phyloP scores from a whole-genome alignment of 2,113 vertebrate genomes.

The Cepphus grylle region DNA sequence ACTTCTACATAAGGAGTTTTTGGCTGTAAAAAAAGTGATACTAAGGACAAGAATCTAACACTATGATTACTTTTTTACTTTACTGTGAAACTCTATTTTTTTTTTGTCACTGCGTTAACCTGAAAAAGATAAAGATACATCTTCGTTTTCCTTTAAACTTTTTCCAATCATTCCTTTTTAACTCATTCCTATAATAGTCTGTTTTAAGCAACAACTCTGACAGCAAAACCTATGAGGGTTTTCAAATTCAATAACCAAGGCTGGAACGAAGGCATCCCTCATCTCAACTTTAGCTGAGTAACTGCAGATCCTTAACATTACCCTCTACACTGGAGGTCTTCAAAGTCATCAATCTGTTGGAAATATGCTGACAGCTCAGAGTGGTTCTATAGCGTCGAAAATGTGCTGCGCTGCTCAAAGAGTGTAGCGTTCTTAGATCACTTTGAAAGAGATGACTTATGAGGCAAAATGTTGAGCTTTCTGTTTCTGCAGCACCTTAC shows the following conservation, averaged over 20 bases:
- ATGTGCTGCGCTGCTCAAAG: background rate
- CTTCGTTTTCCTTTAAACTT: slow-evolving; percentile 50
- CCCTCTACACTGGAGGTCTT: slow-evolving; percentile 45
- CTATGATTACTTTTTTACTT: background rate
- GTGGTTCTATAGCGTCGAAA: slow-evolving; percentile 14
- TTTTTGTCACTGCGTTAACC: background rate
- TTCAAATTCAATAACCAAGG: slow-evolving; percentile 71
- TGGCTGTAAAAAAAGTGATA: background rate
- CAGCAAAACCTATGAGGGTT: slow-evolving; percentile 67
- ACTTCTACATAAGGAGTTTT: background rate
- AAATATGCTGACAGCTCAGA: slow-evolving; percentile 27
- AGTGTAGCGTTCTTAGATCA: slow-evolving; percentile 2
- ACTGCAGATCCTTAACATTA: slow-evolving; percentile 46
- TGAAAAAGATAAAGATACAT: slow-evolving; percentile 49
- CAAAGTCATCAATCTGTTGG: slow-evolving; percentile 39
- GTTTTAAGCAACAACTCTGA: slow-evolving; percentile 24
- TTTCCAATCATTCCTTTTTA: slow-evolving; percentile 20
- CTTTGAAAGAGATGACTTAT: background rate
- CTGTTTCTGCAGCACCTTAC: background rate
- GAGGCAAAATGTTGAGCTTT: slow-evolving; percentile 1
- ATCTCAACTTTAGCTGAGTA: slow-evolving; percentile 46
- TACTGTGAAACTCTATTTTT: background rate
- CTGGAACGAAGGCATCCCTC: slow-evolving; percentile 56
- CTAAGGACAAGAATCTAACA: background rate
- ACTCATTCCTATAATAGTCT: slow-evolving; percentile 39